These are phyloP conservation scores for Prosapia bicincta DNA, from an alignment of 2,888 invertebrate species.

Conservation along the genomic window DNA sequence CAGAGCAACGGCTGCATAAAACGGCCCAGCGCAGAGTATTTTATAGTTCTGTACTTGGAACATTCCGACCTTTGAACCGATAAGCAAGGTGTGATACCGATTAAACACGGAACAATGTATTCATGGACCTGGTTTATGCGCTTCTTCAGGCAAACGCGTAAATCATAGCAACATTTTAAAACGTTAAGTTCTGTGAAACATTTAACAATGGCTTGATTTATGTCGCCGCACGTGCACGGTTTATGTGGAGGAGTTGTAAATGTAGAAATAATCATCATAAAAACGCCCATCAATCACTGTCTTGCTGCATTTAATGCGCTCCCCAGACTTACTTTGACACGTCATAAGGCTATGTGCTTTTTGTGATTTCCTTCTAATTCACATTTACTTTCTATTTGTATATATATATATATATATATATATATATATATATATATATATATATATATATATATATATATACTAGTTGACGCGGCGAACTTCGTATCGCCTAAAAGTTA, in stretches of 20 bases:
- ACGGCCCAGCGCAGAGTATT: neutral
- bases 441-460: too few relatives aligned
- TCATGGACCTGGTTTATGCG: neutral
- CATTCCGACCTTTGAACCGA: neutral
- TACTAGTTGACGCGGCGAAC: too few relatives aligned
- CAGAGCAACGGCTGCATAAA: neutral
- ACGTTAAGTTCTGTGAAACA: slow-evolving; percentile 2
- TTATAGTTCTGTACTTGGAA: neutral
- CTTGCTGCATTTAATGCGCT: neutral
- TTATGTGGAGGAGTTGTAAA: neutral
- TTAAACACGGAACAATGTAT: neutral
- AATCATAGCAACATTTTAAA: neutral
- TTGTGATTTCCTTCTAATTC: too few relatives aligned
- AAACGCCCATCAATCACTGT: neutral
- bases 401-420: too few relatives aligned
- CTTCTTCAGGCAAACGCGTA: neutral
- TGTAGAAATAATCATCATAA: neutral
- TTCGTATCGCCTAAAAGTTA: too few relatives aligned
- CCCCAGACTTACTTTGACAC: too few relatives aligned
- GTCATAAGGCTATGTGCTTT: too few relatives aligned
- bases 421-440: too few relatives aligned
- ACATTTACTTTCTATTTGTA: too few relatives aligned
- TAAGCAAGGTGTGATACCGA: neutral
- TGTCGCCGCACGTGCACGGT: neutral
- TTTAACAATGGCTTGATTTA: neutral